phyloP scores from a whole-genome alignment of 2,113 vertebrate genomes.

The Xerus inauris region DNA sequence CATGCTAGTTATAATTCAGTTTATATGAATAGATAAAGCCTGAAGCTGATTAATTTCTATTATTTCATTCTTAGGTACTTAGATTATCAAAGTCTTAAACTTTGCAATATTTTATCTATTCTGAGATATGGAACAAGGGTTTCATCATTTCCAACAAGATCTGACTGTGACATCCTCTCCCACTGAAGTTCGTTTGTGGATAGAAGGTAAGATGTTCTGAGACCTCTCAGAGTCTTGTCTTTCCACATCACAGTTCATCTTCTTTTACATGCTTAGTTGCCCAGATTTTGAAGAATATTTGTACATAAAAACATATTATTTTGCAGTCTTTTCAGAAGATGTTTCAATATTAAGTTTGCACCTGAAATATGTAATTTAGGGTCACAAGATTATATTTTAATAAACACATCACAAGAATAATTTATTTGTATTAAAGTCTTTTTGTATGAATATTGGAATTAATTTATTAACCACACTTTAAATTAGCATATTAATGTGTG shows the following conservation, averaged over 20 bases:
- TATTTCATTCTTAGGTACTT: slow-evolving; percentile 42
- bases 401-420: slow-evolving; percentile 26
- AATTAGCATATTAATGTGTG: not conserved
- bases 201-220: slow-evolving; percentile 67
- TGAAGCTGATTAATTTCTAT: slow-evolving; percentile 36
- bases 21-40: not conserved
- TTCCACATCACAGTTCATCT: not conserved
- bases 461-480: not conserved
- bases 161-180: slow-evolving; percentile 22
- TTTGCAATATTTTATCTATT: slow-evolving; percentile 27
- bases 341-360: not conserved
- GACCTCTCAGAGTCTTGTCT: not conserved
- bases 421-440: not conserved
- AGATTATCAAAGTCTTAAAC: slow-evolving; percentile 12
- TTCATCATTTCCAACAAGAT: not conserved
- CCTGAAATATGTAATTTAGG: not conserved
- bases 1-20: slow-evolving; percentile 22
- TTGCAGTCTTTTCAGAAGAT: not conserved
- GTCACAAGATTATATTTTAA: slow-evolving; percentile 1
- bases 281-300: not conserved
- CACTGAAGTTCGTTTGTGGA: slow-evolving; percentile 44
- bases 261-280: not conserved
- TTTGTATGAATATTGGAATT: not conserved
- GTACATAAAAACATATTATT: not conserved
- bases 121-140: not conserved